Evolutionary conservation across 1,140 invertebrate species (phyloP), one percentile per base, ranked within the genome.

Genomic region (Tetraneura akinire): DNA sequence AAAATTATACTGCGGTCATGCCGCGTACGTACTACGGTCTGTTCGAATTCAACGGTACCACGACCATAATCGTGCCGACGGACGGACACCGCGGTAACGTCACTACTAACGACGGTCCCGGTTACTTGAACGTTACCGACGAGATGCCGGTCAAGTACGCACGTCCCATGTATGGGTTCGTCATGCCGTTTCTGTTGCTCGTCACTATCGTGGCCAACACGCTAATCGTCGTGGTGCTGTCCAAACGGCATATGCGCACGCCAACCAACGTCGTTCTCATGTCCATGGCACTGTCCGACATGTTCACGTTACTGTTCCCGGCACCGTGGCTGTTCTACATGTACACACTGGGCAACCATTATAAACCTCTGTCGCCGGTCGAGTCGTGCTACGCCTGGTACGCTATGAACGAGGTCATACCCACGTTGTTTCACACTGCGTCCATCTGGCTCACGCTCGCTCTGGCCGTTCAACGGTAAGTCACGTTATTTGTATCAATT

Each of bases 171-270:
- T 84, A 92, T 85, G 92, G 92, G 80, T 94, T 93, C 86, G 88
- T 93, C 32, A 91, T 94, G 84, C 95, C 95, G 1, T 91, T 95
- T 82, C 88, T 98, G 26, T 88, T 97, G 9, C 88, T 95, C 6
- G 90, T 96, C 14, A 97, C 96, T 1, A 91, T 95, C n/a, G 89
- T 96, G 3, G 93, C 94, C 32, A 98, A 98, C 86, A 94, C 93
- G 0, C 87, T 97, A 4, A 94, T 98, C 80, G 91, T 96, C 3
- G 92, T 92, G 21, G 91, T 92, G 1, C 85, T 92, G n/a, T 91
- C 90, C 74, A 90, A 91, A 81, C 86, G 90, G 47, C 91, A 91
- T 83, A 91, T 92, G 91, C 85, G 90, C 37, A 84, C 90, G 3
- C 91, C 92, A 0, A 92, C 91, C 13, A 92, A 93, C 85, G 85